Conservation (phyloP, 2,113 vertebrate genomes). For the Silurus glanis region DNA sequence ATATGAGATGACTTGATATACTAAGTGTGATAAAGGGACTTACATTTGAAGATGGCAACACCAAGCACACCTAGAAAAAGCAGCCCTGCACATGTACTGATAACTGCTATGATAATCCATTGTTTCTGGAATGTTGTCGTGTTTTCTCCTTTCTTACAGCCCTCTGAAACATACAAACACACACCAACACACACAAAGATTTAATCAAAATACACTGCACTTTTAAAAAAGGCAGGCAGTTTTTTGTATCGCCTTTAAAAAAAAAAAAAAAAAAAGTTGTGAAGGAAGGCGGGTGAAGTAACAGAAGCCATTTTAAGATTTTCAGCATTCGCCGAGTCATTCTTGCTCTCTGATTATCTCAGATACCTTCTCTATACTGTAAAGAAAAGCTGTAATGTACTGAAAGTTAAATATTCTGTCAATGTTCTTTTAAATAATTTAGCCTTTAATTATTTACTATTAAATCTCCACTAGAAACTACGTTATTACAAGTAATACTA, state of each 20-base stretch:
- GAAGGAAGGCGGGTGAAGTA: neutral
- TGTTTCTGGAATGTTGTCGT: too few relatives aligned
- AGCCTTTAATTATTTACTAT: too few relatives aligned
- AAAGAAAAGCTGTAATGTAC: neutral
- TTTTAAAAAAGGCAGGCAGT: neutral
- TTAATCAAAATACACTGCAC: neutral
- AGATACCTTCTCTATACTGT: neutral
- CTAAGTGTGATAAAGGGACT: neutral
- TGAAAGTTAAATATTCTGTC: neutral
- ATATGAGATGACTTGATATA: neutral
- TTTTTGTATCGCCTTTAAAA: neutral
- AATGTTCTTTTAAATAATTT: neutral
- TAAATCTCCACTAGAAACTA: neutral
- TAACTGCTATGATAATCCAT: neutral
- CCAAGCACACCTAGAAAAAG: constrained; percentile 19
- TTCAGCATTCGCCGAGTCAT: neutral
- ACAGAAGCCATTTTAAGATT: neutral
- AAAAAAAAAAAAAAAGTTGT: too few relatives aligned
- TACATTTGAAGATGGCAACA: constrained; percentile 31
- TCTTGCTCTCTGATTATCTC: neutral
- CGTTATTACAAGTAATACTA: neutral
- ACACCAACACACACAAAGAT: neutral
- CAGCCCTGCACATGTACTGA: neutral
- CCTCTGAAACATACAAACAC: neutral
- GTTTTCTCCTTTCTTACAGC: neutral